Evolutionary conservation across 2,888 invertebrate species (phyloP), one percentile per base, ranked within the genome.

Genomic region (Marasmarcha lunaedactyla): DNA sequence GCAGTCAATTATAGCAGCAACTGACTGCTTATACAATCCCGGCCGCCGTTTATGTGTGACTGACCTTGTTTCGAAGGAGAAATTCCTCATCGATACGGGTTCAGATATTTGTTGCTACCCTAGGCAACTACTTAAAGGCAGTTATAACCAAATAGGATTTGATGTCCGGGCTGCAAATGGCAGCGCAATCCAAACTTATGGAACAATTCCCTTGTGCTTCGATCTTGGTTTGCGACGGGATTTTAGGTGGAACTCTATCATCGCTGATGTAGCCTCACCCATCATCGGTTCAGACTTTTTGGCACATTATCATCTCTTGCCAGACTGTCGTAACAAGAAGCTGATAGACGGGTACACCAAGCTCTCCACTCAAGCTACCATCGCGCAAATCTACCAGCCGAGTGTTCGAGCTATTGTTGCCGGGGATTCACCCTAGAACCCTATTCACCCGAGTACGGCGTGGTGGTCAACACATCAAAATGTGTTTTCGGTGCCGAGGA

Each of bases 231-330:
- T 44, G 12, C 40, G 38, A 1, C 39, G 46, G 0, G 39, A 43
- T 2, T 37, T 44, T 14, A 1, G 1, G 0, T 43, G 46, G 44
- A 15, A 37, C 10, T 47, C 45, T 13, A 37, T 44, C 1, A 38
- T 45, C 1, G 45, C 44, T 1, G 44, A 47, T 9, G 45, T 47
- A 14, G 15, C 7, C 12, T 41, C 33, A 6, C 26, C 45, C 7
- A 45, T 47, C 1, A 45, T 44, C 1, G 45, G 47, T 11, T 39
- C 42, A 5, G 45, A 45, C 13, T 42, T 47, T 14, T 35, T 47
- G 15, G n/a, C 38, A 1, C 37, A 45, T 14, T 44, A 44, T 6
- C 27, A 42, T 13, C 36, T 46, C 1, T 25, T 46, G n/a, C 46
- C 46, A 1, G 43, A 46, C 12, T 46, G 44, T 14, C 40, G 20